Base-by-base conservation (phyloP, 2,797 vertebrate species). In the Avahi laniger region DNA sequence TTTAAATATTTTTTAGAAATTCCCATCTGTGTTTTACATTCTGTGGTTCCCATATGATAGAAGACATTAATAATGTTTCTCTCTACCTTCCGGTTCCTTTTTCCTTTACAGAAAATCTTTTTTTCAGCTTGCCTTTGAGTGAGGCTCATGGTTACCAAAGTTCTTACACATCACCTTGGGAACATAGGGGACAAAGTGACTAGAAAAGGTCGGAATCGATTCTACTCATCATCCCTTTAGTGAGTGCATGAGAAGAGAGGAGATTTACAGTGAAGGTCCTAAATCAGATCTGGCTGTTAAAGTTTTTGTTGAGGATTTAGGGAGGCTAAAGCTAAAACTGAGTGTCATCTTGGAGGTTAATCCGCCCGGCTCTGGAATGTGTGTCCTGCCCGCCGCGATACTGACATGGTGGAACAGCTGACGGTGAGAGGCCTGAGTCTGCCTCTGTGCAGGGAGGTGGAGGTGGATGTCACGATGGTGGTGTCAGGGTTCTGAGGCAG, bases 281-380 rank as follows among this genome's bases (percentile, higher is more conserved):
- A 97, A 97, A 98, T 97, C 98, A 98, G 86, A 87, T 80, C 54
- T 96, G 0, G 9, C 98, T 98, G 92, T 96, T 97, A 86, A 95
- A 93, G 97, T 98, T 98, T 97, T 97, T 95, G 95, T 97, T 96
- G 96, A 97, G 98, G 98, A 98, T 99, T 98, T 98, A 97, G 96
- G 87, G 95, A 87, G 69, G 95, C 98, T 98, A 96, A 97, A 91
- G 89, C 97, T 98, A 97, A 97, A 97, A 93, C 92, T 85, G 96
- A 84, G 79, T 98, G 97, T 97, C 97, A 97, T 92, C 96, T 96
- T 92, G 57, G 97, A 97, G 98, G 98, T 98, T 98, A 98, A 98
- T 98, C 98, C 97, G 2, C 0, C 43, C 0, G 2, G 69, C 81
- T 96, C 94, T 96, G 89, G 97, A 97, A 76, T 91, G 96, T 14